These are phyloP conservation scores for Tetrapedia diversipes DNA, from an alignment of 2,888 invertebrate genomes.

Conservation along the genomic window DNA sequence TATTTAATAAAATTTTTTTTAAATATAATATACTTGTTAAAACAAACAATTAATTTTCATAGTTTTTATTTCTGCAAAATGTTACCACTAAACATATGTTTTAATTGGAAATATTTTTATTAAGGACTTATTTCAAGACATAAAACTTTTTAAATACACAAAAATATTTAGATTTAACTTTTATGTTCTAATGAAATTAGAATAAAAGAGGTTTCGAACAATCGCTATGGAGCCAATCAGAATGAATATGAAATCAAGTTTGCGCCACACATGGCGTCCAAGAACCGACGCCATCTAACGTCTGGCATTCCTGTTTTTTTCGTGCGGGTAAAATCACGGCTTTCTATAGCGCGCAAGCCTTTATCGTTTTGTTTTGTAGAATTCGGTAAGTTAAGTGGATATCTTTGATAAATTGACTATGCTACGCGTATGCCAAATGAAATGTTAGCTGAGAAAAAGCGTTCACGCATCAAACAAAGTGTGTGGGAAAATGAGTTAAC, in stretches of 20 bases:
- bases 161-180: slow-evolving; percentile 12
- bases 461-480: slow-evolving; percentile 67
- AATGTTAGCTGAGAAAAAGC: slow-evolving; percentile 63
- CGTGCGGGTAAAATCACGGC: slow-evolving; percentile 75
- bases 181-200: slow-evolving; percentile 24
- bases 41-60: neutral
- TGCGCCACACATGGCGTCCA: slow-evolving; percentile 73
- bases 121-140: neutral
- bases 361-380: slow-evolving; percentile 66
- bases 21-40: neutral
- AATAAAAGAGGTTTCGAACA: slow-evolving; percentile 30
- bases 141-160: neutral
- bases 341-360: slow-evolving; percentile 71
- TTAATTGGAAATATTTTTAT: neutral
- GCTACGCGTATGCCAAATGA: slow-evolving; percentile 49
- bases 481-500: slow-evolving; percentile 78
- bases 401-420: slow-evolving; percentile 50
- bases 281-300: slow-evolving; percentile 82
- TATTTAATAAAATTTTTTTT: slow-evolving; percentile 1
- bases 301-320: slow-evolving; percentile 80
- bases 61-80: neutral
- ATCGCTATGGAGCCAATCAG: slow-evolving; percentile 43
- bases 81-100: neutral
- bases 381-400: slow-evolving; percentile 55
- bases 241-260: slow-evolving; percentile 59